phyloP scores from a whole-genome alignment of 2,797 vertebrate species.

The Cyclopterus lumpus region DNA sequence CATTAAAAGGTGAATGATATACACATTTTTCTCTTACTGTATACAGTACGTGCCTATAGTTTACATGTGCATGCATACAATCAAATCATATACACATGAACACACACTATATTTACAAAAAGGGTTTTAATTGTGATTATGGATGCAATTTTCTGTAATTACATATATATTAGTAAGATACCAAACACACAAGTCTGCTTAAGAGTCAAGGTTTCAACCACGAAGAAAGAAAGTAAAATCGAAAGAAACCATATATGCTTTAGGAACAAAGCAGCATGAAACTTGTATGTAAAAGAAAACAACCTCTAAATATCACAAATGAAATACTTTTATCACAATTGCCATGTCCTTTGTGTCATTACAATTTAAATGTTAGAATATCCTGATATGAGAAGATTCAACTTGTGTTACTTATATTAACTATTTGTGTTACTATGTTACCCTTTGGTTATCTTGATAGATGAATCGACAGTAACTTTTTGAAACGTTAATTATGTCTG shows the following conservation, averaged over 20 bases:
- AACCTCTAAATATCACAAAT: neutral
- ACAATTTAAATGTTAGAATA: neutral
- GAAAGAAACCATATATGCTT: conserved; percentile 6
- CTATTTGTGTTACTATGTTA: too few relatives aligned
- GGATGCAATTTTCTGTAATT: conserved; percentile 18
- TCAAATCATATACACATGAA: conserved; percentile 19
- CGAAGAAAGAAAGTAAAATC: conserved; percentile 7
- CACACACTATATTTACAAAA: conserved; percentile 1
- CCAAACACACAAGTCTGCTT: conserved; percentile 5
- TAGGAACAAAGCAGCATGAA: neutral
- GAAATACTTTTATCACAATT: neutral
- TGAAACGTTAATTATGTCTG: conserved; percentile 24
- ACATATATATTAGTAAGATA: conserved; percentile 24
- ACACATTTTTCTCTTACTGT: neutral
- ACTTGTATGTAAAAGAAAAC: neutral
- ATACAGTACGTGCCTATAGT: neutral
- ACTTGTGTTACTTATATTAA: neutral
- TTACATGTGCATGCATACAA: conserved; percentile 7
- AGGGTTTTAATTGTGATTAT: conserved; percentile 11
- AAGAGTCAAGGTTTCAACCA: conserved; percentile 1
- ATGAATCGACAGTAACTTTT: neutral
- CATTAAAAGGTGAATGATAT: conserved; percentile 4
- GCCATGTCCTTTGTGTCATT: neutral
- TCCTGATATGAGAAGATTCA: neutral
- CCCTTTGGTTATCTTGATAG: conserved; percentile 2